phyloP scores from a whole-genome alignment of 2,113 vertebrate genomes.

The Eudyptes chrysolophus region DNA sequence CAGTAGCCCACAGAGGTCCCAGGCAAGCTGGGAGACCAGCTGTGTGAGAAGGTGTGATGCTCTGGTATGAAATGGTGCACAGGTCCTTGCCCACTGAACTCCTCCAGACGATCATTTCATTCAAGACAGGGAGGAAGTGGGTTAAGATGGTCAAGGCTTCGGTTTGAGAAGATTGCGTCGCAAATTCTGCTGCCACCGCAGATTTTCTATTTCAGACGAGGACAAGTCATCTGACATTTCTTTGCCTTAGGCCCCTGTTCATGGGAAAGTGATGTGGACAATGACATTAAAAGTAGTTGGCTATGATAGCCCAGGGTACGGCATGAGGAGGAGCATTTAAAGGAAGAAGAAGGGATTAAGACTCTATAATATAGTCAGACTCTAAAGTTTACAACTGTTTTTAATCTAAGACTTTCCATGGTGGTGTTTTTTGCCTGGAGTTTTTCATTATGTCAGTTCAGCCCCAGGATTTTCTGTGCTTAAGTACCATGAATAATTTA shows the following conservation, averaged over 20 bases:
- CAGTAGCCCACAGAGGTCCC: not conserved
- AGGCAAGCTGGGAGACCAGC: not conserved
- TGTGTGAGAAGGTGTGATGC: not conserved
- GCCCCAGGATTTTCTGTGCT: not conserved
- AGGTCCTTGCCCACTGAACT: not conserved
- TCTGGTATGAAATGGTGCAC: not conserved
- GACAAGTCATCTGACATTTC: not conserved
- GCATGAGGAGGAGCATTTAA: not conserved
- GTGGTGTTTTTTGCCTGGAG: not conserved
- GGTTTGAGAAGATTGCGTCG: not conserved
- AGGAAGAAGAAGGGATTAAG: not conserved
- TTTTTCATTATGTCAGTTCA: not conserved
- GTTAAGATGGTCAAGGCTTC: not conserved
- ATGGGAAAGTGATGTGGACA: not conserved
- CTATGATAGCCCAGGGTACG: not conserved
- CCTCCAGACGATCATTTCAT: not conserved
- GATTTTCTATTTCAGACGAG: not conserved
- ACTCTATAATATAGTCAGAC: not conserved
- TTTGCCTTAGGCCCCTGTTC: not conserved
- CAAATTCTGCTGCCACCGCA: not conserved
- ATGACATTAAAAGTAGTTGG: not conserved
- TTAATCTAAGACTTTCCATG: not conserved
- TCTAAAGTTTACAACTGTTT: not conserved
- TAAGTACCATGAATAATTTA: conserved; percentile 32
- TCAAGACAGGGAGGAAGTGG: accelerated